These are phyloP conservation scores for Trachops cirrhosus DNA, from an alignment of 2,797 vertebrate genomes.

Conservation along the genomic window DNA sequence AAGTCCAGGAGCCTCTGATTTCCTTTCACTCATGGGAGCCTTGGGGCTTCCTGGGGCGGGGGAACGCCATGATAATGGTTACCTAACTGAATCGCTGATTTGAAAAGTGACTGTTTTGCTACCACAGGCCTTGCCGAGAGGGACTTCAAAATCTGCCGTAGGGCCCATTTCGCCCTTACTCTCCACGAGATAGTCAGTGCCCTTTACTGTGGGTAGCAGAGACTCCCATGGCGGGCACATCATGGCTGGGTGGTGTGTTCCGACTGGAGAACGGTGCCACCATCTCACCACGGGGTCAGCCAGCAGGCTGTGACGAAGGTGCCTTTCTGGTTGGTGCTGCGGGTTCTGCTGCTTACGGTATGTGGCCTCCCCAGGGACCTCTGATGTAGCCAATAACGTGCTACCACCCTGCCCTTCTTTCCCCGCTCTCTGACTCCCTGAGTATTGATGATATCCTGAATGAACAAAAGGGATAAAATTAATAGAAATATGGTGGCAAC, in stretches of 20 bases:
- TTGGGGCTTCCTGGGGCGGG: neutral
- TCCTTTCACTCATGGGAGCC: conserved; percentile 4
- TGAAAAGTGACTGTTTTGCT: conserved; percentile 25
- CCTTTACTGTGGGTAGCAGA: neutral
- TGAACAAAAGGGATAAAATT: conserved; percentile 54
- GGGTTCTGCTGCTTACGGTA: neutral
- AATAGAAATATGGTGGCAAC: conserved; percentile 29
- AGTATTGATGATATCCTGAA: neutral
- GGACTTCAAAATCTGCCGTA: neutral
- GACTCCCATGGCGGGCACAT: accelerated
- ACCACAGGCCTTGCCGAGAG: neutral
- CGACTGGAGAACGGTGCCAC: neutral
- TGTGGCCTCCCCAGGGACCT: neutral
- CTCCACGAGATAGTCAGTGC: neutral
- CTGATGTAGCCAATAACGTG: neutral
- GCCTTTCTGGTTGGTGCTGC: neutral
- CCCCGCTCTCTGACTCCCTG: conserved; percentile 21
- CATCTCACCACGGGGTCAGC: neutral
- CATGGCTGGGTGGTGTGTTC: neutral
- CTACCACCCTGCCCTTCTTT: neutral
- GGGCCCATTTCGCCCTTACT: neutral
- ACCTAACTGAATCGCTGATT: conserved; percentile 9
- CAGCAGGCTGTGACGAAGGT: neutral
- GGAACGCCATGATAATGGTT: neutral
- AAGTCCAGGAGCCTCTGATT: conserved; percentile 14